These are phyloP conservation scores for Tuberolachnus salignus DNA, from an alignment of 2,888 invertebrate genomes.

Conservation along the genomic window DNA sequence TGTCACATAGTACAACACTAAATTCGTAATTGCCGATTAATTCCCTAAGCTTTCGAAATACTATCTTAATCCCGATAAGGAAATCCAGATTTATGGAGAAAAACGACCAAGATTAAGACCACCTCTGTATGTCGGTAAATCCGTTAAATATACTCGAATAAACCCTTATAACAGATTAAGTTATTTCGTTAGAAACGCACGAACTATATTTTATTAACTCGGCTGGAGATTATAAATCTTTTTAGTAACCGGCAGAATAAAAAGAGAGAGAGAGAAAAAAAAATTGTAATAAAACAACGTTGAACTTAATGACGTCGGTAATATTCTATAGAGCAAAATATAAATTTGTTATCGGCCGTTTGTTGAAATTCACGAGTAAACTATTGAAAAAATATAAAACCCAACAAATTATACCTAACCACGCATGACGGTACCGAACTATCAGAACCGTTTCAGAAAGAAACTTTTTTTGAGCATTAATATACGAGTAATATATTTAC, in stretches of 20 bases:
- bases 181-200: constrained; percentile 7
- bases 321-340: too few species aligned
- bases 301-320: too few species aligned
- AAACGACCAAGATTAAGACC: constrained; percentile 37
- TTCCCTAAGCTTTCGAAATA: not conserved
- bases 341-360: too few species aligned
- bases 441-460: too few species aligned
- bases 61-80: not conserved
- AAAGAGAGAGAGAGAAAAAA: too few species aligned
- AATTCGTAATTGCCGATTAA: constrained; percentile 18
- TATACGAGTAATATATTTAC: too few species aligned
- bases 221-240: not conserved
- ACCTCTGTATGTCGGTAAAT: not conserved
- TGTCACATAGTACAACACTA: not conserved
- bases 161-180: constrained; percentile 4
- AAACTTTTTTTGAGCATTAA: too few species aligned
- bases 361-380: too few species aligned
- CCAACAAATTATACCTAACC: too few species aligned
- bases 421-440: too few species aligned
- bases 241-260: not conserved
- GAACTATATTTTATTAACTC: not conserved
- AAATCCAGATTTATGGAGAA: constrained; percentile 14
- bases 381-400: too few species aligned
- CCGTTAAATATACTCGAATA: constrained; percentile 11
- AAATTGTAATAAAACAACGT: too few species aligned